Evolutionary conservation across 2,797 vertebrate species (phyloP).

Genomic region (Natrix natrix): DNA sequence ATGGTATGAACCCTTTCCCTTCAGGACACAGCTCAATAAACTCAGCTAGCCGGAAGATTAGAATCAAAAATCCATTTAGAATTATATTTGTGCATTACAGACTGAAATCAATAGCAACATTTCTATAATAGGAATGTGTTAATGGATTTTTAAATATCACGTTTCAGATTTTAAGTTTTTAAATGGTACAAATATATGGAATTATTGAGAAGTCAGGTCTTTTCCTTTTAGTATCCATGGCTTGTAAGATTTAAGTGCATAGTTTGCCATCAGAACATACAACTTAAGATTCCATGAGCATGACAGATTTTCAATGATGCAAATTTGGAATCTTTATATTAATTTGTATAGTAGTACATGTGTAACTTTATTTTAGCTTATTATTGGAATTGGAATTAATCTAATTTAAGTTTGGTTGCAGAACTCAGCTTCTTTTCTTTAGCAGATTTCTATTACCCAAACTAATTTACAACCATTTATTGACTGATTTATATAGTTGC

Average conservation of each 20-base stretch:
- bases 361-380: not conserved
- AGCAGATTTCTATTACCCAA: not conserved
- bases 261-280: not conserved
- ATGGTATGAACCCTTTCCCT: constrained; percentile 86
- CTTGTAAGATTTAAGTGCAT: not conserved
- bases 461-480: constrained; percentile 7
- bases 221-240: not conserved
- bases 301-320: constrained; percentile 34
- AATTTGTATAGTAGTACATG: not conserved
- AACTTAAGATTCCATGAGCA: not conserved
- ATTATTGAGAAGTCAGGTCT: not conserved
- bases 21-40: constrained; percentile 90
- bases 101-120: not conserved
- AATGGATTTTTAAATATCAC: not conserved
- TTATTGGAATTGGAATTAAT: not conserved
- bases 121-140: not conserved
- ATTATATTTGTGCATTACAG: not conserved
- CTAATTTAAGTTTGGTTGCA: constrained; percentile 38
- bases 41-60: constrained; percentile 78
- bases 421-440: constrained; percentile 1
- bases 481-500: not conserved
- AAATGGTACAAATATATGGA: not conserved
- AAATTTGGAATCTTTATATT: not conserved
- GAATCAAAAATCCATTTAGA: constrained; percentile 44
- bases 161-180: constrained; percentile 2